Conservation (phyloP, 2,888 invertebrate species). For the Agrotis segetum region DNA sequence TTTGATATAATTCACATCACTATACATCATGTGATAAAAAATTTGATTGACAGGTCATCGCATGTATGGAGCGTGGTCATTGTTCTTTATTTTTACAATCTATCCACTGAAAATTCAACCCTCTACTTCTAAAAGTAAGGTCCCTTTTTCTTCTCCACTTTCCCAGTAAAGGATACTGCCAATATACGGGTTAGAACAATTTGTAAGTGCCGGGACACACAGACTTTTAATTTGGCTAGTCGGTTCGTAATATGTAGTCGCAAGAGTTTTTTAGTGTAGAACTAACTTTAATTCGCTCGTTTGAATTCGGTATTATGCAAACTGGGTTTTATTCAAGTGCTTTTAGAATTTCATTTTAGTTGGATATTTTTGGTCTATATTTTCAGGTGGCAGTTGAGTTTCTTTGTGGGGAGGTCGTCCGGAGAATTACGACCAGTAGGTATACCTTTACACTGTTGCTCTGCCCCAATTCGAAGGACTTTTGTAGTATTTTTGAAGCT, state of each 20-base stretch:
- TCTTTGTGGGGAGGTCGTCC: background rate
- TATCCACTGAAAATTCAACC: slow-evolving; percentile 31
- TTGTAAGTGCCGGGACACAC: slow-evolving; percentile 76
- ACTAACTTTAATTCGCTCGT: slow-evolving; percentile 41
- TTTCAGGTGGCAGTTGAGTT: background rate
- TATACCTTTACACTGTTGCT: background rate
- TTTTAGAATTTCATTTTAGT: slow-evolving; percentile 31
- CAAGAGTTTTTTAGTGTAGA: slow-evolving; percentile 30
- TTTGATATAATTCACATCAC: too few relatives aligned
- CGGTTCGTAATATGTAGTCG: slow-evolving; percentile 25
- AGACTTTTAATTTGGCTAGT: slow-evolving; percentile 64
- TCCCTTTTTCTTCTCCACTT: slow-evolving; percentile 37
- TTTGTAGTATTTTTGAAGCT: too few relatives aligned
- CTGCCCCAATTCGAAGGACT: background rate
- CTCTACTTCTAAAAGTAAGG: slow-evolving; percentile 35
- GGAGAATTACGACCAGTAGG: background rate
- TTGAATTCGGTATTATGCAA: slow-evolving; percentile 31
- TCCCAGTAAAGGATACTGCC: slow-evolving; percentile 68
- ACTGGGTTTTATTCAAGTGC: slow-evolving; percentile 24
- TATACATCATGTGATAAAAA: too few relatives aligned
- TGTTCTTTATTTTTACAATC: slow-evolving; percentile 52
- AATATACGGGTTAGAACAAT: slow-evolving; percentile 79
- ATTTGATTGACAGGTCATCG: too few relatives aligned
- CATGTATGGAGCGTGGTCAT: too few relatives aligned
- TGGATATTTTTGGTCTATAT: slow-evolving; percentile 16